phyloP scores from a whole-genome alignment of 1,140 invertebrate species.

The Euura lappo region DNA sequence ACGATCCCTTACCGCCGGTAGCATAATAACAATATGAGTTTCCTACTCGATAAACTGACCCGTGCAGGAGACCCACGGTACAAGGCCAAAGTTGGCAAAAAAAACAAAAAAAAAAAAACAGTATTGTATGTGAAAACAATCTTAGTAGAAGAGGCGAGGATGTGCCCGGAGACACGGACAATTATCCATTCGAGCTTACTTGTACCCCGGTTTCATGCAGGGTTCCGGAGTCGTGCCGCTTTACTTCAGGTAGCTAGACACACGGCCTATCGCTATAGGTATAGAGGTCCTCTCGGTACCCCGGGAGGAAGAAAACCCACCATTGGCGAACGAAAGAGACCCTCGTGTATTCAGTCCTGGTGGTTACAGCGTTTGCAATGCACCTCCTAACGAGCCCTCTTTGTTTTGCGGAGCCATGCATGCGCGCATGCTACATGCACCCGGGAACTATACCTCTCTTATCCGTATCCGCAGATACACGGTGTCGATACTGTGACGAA shows the following conservation, averaged over 20 bases:
- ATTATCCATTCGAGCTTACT: constrained; percentile 8
- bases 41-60: too few relatives aligned
- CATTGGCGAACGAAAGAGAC: constrained; percentile 24
- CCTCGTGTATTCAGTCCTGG: constrained; percentile 30
- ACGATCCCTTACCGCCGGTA: too few relatives aligned
- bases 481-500: constrained; percentile 35
- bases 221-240: not conserved
- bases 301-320: constrained; percentile 26
- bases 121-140: too few relatives aligned
- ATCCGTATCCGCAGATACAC: constrained; percentile 34
- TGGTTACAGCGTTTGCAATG: constrained; percentile 55
- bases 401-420: constrained; percentile 51
- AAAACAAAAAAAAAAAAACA: not conserved
- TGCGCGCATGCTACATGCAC: constrained; percentile 44
- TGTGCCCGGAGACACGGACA: not conserved
- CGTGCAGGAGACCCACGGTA: too few relatives aligned
- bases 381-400: constrained; percentile 61
- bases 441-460: not conserved
- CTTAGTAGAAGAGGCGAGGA: not conserved
- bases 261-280: not conserved
- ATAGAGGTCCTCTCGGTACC: not conserved
- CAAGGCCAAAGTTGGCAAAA: not conserved
- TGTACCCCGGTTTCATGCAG: not conserved
- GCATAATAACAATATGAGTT: too few relatives aligned
- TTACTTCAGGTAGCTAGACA: not conserved